Conservation (phyloP, 2,113 vertebrate genomes). For the Okapia johnstoni region DNA sequence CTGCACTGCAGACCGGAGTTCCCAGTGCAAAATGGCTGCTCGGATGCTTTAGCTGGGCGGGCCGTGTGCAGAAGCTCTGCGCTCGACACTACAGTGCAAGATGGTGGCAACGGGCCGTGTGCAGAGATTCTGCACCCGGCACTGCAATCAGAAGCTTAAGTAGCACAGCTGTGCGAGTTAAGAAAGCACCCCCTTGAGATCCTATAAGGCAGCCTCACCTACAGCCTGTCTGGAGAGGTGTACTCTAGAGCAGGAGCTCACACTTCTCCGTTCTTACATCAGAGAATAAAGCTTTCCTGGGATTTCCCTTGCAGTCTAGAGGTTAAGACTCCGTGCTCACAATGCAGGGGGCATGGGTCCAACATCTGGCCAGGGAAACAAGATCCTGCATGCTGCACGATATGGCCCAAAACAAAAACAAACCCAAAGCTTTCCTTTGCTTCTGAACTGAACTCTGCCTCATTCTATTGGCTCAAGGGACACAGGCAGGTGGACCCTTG, state of each 20-base stretch:
- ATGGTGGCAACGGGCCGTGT: background rate
- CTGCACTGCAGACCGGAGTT: no score
- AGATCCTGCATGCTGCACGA: background rate
- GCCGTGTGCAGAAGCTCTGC: background rate
- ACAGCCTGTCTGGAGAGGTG: no score
- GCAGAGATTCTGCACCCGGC: accelerated
- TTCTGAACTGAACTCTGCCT: background rate
- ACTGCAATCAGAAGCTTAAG: background rate
- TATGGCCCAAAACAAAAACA: background rate
- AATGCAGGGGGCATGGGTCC: background rate
- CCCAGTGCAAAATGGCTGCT: background rate
- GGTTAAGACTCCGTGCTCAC: background rate
- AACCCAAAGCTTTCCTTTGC: background rate
- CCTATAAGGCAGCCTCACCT: background rate
- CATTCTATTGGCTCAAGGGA: background rate
- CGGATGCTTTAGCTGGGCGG: accelerated
- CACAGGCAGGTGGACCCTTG: background rate
- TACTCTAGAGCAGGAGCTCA: background rate
- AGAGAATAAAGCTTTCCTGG: background rate
- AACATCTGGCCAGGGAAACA: background rate
- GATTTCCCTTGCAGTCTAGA: background rate
- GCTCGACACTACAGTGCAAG: background rate
- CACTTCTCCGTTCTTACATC: background rate
- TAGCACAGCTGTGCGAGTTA: background rate
- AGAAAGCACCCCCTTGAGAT: background rate